Evolutionary conservation across 2,888 invertebrate genomes (phyloP).

Genomic region (Sinhomidia bicolor): DNA sequence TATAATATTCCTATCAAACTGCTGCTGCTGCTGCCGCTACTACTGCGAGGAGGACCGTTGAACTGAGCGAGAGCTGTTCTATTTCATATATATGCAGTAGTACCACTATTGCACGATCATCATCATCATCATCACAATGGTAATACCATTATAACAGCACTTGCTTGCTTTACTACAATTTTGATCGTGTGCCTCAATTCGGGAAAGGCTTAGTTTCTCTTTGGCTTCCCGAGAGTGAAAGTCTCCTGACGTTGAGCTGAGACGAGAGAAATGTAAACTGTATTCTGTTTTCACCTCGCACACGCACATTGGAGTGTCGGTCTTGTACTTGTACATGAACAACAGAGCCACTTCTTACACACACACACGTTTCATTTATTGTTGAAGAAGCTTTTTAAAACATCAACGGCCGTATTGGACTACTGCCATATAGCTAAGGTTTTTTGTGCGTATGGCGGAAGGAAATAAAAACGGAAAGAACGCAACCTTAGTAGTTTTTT

Average conservation of each 20-base stretch:
- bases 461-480: constrained; percentile 6
- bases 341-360: background rate
- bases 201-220: constrained; percentile 57
- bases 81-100: background rate
- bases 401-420: background rate
- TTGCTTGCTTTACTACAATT: constrained; percentile 37
- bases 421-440: background rate
- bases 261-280: constrained; percentile 12
- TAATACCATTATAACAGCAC: background rate
- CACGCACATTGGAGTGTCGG: constrained; percentile 44
- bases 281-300: constrained; percentile 46
- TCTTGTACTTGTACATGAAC: constrained; percentile 28
- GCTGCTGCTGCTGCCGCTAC: too few species aligned
- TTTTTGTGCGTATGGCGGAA: background rate
- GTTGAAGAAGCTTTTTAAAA: constrained; percentile 1
- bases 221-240: constrained; percentile 66
- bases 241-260: constrained; percentile 49
- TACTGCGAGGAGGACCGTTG: too few species aligned
- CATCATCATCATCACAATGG: background rate
- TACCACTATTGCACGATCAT: background rate
- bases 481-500: background rate
- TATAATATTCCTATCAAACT: too few species aligned
- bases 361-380: background rate
- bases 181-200: constrained; percentile 47
- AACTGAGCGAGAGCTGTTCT: too few species aligned